Evolutionary conservation across 2,797 vertebrate genomes (phyloP).

Genomic region (Tamandua tetradactyla): DNA sequence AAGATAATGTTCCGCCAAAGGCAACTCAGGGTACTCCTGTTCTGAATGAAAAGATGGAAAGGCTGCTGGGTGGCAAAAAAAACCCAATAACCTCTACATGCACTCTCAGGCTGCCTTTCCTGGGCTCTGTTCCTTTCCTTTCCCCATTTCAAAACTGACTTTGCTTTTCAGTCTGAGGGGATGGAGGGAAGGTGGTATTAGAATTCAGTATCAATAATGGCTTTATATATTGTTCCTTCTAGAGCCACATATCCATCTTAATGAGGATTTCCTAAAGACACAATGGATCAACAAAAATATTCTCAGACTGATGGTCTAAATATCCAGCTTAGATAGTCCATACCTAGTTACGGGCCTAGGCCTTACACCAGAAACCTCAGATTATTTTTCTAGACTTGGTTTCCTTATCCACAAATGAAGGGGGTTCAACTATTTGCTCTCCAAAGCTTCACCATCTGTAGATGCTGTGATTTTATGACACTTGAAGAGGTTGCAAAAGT

Average conservation of each 20-base stretch:
- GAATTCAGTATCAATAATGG: not conserved
- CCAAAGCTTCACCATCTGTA: not conserved
- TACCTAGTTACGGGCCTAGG: too few species aligned
- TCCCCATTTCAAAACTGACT: not conserved
- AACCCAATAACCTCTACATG: rapidly evolving
- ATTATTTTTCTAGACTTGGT: not conserved
- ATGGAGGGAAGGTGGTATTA: not conserved
- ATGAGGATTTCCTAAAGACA: not conserved
- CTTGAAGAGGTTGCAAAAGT: not conserved
- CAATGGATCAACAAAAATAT: not conserved
- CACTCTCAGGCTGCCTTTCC: not conserved
- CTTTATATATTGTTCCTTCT: not conserved
- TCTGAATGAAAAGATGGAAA: not conserved
- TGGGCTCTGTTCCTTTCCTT: not conserved
- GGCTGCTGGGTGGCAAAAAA: not conserved
- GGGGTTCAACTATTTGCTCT: not conserved
- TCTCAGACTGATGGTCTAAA: not conserved
- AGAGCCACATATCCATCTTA: not conserved
- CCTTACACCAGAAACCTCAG: not conserved
- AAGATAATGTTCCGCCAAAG: not conserved
- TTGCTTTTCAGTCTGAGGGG: not conserved
- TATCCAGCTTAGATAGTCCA: too few species aligned
- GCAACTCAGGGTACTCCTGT: not conserved
- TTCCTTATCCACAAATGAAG: not conserved
- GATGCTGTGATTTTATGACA: not conserved